These are phyloP conservation scores for Cerastis leucographa DNA, from an alignment of 2,888 invertebrate genomes.

Conservation along the genomic window DNA sequence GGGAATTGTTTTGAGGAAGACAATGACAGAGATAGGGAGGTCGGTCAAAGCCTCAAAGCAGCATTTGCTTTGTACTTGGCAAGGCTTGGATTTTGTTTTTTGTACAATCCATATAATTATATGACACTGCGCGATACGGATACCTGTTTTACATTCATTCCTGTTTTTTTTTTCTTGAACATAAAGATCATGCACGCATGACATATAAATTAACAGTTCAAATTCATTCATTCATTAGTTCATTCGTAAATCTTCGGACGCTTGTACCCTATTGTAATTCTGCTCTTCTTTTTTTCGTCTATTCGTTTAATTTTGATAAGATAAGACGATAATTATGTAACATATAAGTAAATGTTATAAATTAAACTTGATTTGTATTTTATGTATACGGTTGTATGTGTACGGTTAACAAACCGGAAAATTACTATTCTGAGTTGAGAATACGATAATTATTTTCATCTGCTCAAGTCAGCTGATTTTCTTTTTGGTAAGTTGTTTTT, in stretches of 20 bases:
- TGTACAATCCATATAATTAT: neutral
- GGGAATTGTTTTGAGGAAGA: neutral
- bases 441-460: conserved; percentile 16
- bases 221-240: conserved; percentile 36
- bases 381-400: no score
- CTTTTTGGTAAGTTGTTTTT: conserved; percentile 55
- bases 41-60: neutral
- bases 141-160: neutral
- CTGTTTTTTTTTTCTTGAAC: neutral
- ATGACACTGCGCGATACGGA: neutral
- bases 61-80: neutral
- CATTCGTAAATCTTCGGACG: conserved; percentile 30
- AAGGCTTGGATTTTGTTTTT: neutral
- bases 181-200: neutral
- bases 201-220: conserved; percentile 2
- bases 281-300: conserved; percentile 41
- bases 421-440: conserved; percentile 18
- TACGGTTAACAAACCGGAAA: conserved; percentile 30
- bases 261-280: neutral
- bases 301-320: conserved; percentile 55
- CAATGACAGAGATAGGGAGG: neutral
- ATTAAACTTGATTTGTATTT: conserved; percentile 24
- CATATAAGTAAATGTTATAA: conserved; percentile 27
- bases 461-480: conserved; percentile 63
- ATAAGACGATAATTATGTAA: conserved; percentile 58